Evolutionary conservation across 2,888 invertebrate genomes (phyloP).

Genomic region (Artemia sp.): DNA sequence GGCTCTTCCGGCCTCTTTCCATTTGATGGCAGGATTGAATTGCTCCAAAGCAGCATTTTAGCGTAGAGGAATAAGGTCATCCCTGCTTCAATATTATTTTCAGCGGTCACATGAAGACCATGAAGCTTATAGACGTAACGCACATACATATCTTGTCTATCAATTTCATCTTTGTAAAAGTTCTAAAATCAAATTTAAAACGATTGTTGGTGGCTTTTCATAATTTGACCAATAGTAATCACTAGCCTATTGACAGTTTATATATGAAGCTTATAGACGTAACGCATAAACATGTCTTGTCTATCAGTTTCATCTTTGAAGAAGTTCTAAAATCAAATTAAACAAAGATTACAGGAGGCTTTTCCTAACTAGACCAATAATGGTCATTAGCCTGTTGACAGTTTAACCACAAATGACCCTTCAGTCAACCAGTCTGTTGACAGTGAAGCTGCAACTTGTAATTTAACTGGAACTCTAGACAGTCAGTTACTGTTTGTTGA

Average conservation of each 20-base stretch:
- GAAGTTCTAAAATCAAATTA: constrained; percentile 50
- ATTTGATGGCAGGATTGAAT: constrained; percentile 28
- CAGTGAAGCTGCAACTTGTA: too few species aligned
- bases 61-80: constrained; percentile 86
- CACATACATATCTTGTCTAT: constrained; percentile 85
- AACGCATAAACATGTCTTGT: constrained; percentile 85
- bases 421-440: too few species aligned
- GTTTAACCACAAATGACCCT: too few species aligned
- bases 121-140: constrained; percentile 87
- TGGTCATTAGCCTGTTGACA: too few species aligned
- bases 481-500: too few species aligned
- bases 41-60: constrained; percentile 64
- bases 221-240: too few species aligned
- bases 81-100: constrained; percentile 85
- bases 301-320: constrained; percentile 89
- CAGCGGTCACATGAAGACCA: constrained; percentile 73
- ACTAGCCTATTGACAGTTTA: too few species aligned
- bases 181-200: constrained; percentile 37
- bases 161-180: constrained; percentile 89
- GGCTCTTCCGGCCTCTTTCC: constrained; percentile 42
- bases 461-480: too few species aligned
- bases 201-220: too few species aligned
- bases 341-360: constrained; percentile 17
- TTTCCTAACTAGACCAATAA: background rate
- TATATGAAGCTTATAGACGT: constrained; percentile 85